Conservation (phyloP, 2,113 vertebrate species). For the Corythornis cristatus region DNA sequence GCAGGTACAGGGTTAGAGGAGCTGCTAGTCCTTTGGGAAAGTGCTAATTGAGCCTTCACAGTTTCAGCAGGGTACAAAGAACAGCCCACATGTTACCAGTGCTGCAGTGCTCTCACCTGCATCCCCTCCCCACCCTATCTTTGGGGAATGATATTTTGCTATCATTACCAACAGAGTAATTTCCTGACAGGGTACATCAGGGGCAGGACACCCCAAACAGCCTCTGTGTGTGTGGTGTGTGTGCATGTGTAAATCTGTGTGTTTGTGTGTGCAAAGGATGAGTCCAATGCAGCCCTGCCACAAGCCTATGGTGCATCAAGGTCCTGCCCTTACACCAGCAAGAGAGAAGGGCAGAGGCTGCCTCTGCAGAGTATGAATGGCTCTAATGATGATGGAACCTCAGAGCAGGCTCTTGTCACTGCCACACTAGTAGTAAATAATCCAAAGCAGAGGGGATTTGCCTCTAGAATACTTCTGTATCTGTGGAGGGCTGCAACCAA, state of each 20-base stretch:
- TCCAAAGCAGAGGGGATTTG: not conserved
- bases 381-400: not conserved
- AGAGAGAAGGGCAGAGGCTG: not conserved
- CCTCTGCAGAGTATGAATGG: accelerated
- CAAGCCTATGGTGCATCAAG: not conserved
- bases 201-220: not conserved
- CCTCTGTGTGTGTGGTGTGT: accelerated
- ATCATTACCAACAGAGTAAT: not conserved
- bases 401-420: not conserved
- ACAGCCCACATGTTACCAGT: not conserved
- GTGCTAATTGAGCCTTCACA: not conserved
- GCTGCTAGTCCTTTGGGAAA: not conserved
- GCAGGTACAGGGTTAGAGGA: not conserved
- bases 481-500: not conserved
- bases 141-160: not conserved
- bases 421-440: not conserved
- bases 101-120: not conserved
- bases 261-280: accelerated
- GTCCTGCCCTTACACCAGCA: not conserved
- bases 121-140: not conserved
- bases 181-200: not conserved
- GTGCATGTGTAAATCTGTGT: no score
- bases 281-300: not conserved
- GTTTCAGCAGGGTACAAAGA: not conserved
- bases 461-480: not conserved